Conservation (phyloP, 2,888 invertebrate genomes). For the Melieria crassipennis region DNA sequence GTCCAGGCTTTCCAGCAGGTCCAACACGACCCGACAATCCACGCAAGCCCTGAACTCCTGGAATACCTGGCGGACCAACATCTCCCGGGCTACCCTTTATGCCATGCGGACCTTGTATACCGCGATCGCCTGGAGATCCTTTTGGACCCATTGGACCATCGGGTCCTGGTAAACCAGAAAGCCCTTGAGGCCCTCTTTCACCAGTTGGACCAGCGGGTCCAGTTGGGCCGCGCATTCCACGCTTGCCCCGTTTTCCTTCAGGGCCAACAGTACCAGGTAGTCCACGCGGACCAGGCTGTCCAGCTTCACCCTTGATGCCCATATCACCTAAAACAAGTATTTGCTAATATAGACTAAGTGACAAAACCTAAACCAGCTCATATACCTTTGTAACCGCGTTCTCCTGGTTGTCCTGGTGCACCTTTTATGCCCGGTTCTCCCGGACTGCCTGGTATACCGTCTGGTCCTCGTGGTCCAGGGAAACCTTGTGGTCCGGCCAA, state of each 20-base stretch:
- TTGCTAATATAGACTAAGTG: background rate
- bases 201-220: conserved; percentile 75
- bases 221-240: conserved; percentile 80
- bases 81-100: conserved; percentile 72
- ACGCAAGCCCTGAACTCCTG: conserved; percentile 71
- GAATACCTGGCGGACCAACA: conserved; percentile 70
- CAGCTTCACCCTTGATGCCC: conserved; percentile 81
- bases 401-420: conserved; percentile 78
- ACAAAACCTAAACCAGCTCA: background rate
- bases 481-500: conserved; percentile 81
- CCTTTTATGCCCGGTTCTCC: conserved; percentile 82
- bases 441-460: conserved; percentile 78
- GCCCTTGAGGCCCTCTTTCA: conserved; percentile 70
- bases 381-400: conserved; percentile 77
- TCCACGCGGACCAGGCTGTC: conserved; percentile 78
- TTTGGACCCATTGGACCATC: conserved; percentile 83
- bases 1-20: conserved; percentile 75
- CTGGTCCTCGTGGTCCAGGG: conserved; percentile 81
- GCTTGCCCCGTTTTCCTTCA: conserved; percentile 82
- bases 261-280: conserved; percentile 78
- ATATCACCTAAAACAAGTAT: conserved; percentile 67
- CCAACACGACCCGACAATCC: conserved; percentile 78
- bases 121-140: conserved; percentile 79
- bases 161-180: conserved; percentile 71
- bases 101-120: conserved; percentile 73